phyloP scores from a whole-genome alignment of 1,140 invertebrate genomes.

The Paralvinella palmiformis region DNA sequence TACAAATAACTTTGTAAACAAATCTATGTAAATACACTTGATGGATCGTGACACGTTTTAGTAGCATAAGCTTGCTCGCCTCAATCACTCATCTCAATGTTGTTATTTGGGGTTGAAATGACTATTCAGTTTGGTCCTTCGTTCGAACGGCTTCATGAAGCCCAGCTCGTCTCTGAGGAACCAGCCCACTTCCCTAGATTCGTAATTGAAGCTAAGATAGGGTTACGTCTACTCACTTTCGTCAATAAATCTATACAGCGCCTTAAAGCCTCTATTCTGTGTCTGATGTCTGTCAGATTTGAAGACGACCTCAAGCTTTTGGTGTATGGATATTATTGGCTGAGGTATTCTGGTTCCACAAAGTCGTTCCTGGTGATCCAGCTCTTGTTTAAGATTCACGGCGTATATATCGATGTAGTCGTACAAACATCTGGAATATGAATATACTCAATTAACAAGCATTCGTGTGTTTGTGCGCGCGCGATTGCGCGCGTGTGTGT shows the following conservation, averaged over 20 bases:
- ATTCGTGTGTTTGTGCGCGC: neutral
- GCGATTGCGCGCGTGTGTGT: neutral
- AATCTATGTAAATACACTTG: no score
- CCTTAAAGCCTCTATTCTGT: slow-evolving; percentile 30
- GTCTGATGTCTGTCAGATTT: slow-evolving; percentile 33
- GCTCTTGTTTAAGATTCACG: slow-evolving; percentile 27
- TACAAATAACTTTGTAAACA: no score
- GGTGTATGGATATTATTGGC: slow-evolving; percentile 32
- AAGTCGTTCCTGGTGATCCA: slow-evolving; percentile 26
- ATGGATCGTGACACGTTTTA: no score
- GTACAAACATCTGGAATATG: slow-evolving; percentile 30
- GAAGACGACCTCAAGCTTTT: slow-evolving; percentile 34
- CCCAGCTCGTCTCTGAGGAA: no score
- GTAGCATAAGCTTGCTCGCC: no score
- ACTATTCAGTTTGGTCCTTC: no score
- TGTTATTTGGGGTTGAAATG: no score
- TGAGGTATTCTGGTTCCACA: slow-evolving; percentile 30
- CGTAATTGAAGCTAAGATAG: no score
- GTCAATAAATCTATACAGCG: slow-evolving; percentile 32
- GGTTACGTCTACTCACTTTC: slow-evolving; percentile 31
- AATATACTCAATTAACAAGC: neutral
- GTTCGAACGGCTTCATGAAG: no score
- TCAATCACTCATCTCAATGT: no score
- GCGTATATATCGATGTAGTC: slow-evolving; percentile 39
- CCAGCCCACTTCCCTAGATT: no score